Conservation (phyloP, 2,888 invertebrate species). For the Agelastica alni region DNA sequence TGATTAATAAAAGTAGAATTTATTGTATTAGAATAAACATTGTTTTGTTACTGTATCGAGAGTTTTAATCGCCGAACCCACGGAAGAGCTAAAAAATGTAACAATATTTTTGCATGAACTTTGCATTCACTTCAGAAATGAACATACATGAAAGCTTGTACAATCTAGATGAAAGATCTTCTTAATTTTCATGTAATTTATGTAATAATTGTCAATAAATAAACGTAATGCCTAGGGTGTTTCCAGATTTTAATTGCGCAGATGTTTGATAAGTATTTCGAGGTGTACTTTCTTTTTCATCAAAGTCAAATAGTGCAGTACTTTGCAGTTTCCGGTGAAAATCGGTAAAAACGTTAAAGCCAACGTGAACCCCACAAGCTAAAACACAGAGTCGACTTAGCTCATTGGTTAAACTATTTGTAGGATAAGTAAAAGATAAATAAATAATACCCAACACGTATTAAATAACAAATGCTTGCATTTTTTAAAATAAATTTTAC, state of each 20-base stretch:
- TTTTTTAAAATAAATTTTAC: too few relatives aligned
- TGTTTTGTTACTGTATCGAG: too few relatives aligned
- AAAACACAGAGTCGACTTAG: background rate
- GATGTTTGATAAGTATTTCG: background rate
- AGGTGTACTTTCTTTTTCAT: conserved; percentile 14
- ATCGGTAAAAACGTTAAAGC: background rate
- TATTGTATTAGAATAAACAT: too few relatives aligned
- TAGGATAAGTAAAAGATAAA: background rate
- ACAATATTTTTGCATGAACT: too few relatives aligned
- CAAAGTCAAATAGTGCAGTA: conserved; percentile 1
- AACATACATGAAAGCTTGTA: too few relatives aligned
- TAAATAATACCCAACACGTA: background rate
- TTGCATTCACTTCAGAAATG: too few relatives aligned
- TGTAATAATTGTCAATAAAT: background rate
- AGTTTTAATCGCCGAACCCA: too few relatives aligned
- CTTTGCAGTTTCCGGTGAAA: conserved; percentile 5
- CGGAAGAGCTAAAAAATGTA: too few relatives aligned
- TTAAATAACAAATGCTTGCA: background rate
- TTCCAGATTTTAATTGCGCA: background rate
- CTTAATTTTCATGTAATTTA: background rate
- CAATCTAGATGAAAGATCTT: background rate
- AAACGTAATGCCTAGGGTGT: background rate
- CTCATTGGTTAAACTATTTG: too few relatives aligned
- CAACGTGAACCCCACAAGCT: background rate
- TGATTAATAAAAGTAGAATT: too few relatives aligned